Evolutionary conservation across 1,140 invertebrate genomes (phyloP).

Genomic region (Eumeta japonica): DNA sequence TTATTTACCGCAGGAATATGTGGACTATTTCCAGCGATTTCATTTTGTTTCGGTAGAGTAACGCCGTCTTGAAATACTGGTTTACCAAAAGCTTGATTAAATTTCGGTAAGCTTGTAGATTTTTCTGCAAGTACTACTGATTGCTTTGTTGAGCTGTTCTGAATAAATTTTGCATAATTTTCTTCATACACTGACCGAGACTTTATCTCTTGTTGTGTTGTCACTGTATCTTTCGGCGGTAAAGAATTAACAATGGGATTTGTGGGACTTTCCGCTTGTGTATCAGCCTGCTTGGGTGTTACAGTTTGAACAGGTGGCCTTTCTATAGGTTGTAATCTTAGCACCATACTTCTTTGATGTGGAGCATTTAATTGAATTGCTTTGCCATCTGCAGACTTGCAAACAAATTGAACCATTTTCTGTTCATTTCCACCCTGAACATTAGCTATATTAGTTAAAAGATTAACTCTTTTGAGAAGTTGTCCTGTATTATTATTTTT

Average conservation of each 20-base stretch:
- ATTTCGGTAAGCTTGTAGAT: constrained; percentile 65
- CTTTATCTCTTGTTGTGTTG: constrained; percentile 43
- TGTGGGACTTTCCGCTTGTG: constrained; percentile 24
- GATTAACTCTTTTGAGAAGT: constrained; percentile 49
- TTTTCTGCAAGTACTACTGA: constrained; percentile 28
- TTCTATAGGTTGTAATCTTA: constrained; percentile 48
- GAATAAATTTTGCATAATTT: constrained; percentile 58
- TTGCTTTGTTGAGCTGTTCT: constrained; percentile 37
- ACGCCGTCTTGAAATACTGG: constrained; percentile 57
- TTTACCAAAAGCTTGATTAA: constrained; percentile 78
- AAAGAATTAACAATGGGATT: constrained; percentile 11
- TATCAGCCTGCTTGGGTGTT: constrained; percentile 25
- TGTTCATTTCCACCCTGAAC: constrained; percentile 52
- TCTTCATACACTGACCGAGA: constrained; percentile 57
- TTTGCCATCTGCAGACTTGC: constrained; percentile 60
- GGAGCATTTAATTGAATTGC: constrained; percentile 52
- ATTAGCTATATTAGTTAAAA: constrained; percentile 51
- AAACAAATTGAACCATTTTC: constrained; percentile 60
- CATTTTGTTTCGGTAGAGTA: constrained; percentile 35
- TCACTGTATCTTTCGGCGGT: no score
- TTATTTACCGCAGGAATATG: constrained; percentile 20
- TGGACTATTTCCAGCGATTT: constrained; percentile 24
- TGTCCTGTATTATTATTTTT: constrained; percentile 39
- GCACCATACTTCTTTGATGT: constrained; percentile 51
- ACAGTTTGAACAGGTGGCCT: constrained; percentile 25